Percentiles rank a stretch among this genome's conserved stretches.
Conservation (phyloP, 2,113 vertebrate genomes). For the Otocyon megalotis region DNA sequence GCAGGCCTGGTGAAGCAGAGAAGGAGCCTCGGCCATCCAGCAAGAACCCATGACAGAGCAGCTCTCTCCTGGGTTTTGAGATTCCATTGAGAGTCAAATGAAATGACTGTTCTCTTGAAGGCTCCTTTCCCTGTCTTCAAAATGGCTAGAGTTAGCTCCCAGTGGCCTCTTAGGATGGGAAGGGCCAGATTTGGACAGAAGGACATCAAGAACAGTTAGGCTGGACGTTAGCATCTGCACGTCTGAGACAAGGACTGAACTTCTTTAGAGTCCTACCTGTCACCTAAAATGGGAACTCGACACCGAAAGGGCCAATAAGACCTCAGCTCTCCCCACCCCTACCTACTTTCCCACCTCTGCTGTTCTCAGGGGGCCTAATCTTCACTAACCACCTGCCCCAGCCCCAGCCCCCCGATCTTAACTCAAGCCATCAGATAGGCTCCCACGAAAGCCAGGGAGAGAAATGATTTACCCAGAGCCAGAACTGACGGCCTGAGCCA, state of each 20-base stretch:
- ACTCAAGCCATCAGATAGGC: not conserved
- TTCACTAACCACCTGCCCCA: not conserved
- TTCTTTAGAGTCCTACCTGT: not conserved
- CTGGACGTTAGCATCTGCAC: not conserved
- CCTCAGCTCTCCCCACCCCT: fast-evolving
- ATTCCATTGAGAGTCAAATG: not conserved
- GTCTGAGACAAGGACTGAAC: not conserved
- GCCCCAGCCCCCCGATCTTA: not conserved
- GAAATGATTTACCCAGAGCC: conserved; percentile 42
- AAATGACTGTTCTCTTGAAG: not conserved
- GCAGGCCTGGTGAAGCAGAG: not conserved
- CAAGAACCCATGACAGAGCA: not conserved
- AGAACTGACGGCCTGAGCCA: conserved; percentile 33
- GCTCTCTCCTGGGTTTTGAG: not conserved
- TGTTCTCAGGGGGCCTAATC: not conserved
- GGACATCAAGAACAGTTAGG: not conserved
- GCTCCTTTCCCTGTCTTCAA: not conserved
- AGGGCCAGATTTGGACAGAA: not conserved
- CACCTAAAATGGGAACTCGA: not conserved
- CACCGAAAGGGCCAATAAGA: not conserved
- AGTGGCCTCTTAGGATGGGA: not conserved
- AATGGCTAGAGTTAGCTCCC: not conserved
- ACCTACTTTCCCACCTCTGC: too few species aligned
- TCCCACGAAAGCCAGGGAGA: not conserved
- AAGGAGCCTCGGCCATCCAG: not conserved